Evolutionary conservation across 2,888 invertebrate species (phyloP), one percentile per base, ranked within the genome.

Genomic region (Cheilosia urbana): DNA sequence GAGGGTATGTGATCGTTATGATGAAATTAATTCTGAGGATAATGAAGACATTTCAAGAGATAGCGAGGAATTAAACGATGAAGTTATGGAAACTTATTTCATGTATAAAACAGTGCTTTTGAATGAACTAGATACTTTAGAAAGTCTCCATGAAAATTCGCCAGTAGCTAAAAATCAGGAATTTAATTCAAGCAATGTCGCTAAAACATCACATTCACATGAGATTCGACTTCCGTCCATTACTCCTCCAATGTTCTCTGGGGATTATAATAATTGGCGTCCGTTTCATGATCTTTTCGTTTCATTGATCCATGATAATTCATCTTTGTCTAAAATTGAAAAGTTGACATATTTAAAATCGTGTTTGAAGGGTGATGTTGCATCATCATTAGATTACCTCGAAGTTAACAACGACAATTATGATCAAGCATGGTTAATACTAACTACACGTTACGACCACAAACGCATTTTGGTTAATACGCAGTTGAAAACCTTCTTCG

Each of bases 391-490:
- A 21, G 27, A 68, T 17, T 42, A 55, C 42, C 53, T 68, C 3
- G 53, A 53, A 6, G 40, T 68, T n/a, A 27, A 60, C 49, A 71
- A 58, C 7, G 49, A 34, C 11, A 71, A 49, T 34, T 69, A 69
- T 45, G 34, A 58, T 30, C 47, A 42, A 15, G 57, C 69, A 1
- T 71, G 71, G 71, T 45, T 49, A 42, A 72, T 62, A 9, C 17
- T 62, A 37, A 53, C 27, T 9, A 19, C 72, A 13, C 62, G 72
- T 11, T 72, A 60, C 13, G 72, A 72, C n/a, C 72, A 72, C 11
- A 72, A 53, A n/a, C 49, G n/a, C 13, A 51, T 42, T 53, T 49
- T 72, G 7, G 62, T 72, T 7, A 72, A 17, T 42, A 51, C 53
- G 7, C 72, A 72, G 4, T 27, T 71, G 11, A 49, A 60, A 24